Percentiles rank a stretch among this genome's conserved stretches.
These are phyloP conservation scores for Sprattus sprattus DNA, from an alignment of 2,113 vertebrate genomes.

Conservation along the genomic window DNA sequence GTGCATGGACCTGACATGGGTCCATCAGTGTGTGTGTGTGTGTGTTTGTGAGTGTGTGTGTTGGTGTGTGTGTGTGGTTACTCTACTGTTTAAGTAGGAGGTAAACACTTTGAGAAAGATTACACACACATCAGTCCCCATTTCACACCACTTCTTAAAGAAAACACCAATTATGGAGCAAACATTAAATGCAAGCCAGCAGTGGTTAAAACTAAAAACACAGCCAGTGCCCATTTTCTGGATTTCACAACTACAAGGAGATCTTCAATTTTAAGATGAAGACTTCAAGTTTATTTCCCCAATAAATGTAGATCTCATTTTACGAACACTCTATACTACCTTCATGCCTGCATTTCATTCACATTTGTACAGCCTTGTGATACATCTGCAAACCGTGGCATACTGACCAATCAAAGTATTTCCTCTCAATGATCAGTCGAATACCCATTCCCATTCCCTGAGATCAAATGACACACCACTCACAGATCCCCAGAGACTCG, in stretches of 20 bases:
- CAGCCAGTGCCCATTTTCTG: background rate
- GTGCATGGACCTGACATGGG: background rate
- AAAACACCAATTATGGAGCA: slow-evolving; percentile 3
- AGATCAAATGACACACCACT: background rate
- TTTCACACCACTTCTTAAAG: slow-evolving; percentile 10
- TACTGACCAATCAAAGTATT: background rate
- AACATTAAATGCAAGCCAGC: background rate
- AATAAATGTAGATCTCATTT: background rate
- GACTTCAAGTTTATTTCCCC: background rate
- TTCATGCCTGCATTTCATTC: too few relatives aligned
- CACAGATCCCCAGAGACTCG: background rate
- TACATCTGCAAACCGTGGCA: too few relatives aligned
- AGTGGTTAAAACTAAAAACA: background rate
- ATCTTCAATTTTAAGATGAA: background rate
- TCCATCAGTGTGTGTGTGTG: background rate
- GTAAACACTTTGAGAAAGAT: slow-evolving; percentile 29
- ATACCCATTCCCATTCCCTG: background rate
- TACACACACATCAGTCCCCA: slow-evolving; percentile 19
- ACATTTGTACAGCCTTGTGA: too few relatives aligned
- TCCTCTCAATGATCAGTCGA: background rate
- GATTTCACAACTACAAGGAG: background rate
- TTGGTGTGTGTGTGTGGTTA: background rate
- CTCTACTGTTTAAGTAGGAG: background rate
- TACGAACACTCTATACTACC: background rate
- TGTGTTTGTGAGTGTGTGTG: background rate